phyloP scores from a whole-genome alignment of 2,797 vertebrate genomes.

The Myotis vivesi region DNA sequence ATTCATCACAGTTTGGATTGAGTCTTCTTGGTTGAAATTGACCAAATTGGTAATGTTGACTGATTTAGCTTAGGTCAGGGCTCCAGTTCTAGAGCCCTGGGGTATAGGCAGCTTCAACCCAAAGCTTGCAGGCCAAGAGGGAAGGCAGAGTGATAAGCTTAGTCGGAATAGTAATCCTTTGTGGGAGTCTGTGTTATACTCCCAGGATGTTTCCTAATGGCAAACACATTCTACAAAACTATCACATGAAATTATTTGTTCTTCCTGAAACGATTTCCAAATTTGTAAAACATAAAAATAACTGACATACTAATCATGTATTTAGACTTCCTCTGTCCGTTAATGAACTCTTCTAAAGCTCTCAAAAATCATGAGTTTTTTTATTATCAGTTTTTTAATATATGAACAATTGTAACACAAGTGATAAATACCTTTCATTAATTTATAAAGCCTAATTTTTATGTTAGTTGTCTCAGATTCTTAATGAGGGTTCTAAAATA shows the following conservation, averaged over 20 bases:
- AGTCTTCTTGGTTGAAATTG: background rate
- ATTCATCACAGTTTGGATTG: background rate
- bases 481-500: slow-evolving; percentile 16
- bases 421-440: background rate
- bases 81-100: background rate
- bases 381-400: background rate
- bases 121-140: background rate
- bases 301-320: background rate
- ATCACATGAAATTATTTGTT: background rate
- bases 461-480: background rate
- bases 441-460: background rate
- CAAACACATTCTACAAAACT: background rate
- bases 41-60: background rate
- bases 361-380: background rate
- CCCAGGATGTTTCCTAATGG: background rate
- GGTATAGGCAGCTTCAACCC: background rate
- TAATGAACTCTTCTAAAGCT: background rate
- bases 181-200: background rate
- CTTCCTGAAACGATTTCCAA: background rate
- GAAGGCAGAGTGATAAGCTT: background rate
- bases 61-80: background rate
- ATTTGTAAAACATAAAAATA: background rate
- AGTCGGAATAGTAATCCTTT: background rate
- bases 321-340: background rate
- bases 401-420: background rate